phyloP scores from a whole-genome alignment of 2,888 invertebrate species.

The Celastrina argiolus region DNA sequence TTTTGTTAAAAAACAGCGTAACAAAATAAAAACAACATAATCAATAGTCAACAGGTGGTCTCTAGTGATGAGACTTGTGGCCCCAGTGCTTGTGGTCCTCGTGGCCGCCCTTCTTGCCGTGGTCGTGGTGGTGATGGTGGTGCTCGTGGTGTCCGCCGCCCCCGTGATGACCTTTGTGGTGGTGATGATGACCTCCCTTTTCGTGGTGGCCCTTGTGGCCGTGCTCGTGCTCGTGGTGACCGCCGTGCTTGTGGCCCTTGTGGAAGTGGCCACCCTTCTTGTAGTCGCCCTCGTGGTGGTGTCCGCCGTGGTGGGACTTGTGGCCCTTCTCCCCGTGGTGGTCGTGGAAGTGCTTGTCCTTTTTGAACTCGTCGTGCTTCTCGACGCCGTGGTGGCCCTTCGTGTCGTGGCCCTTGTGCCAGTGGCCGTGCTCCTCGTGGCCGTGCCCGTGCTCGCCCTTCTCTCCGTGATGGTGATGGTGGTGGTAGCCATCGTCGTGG shows the following conservation, averaged over 20 bases:
- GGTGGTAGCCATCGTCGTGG: slow-evolving; percentile 81
- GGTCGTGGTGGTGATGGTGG: slow-evolving; percentile 82
- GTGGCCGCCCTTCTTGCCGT: slow-evolving; percentile 88
- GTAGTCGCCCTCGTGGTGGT: slow-evolving; percentile 86
- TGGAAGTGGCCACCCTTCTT: slow-evolving; percentile 89
- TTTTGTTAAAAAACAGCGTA: slow-evolving; percentile 47
- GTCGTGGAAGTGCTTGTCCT: slow-evolving; percentile 90
- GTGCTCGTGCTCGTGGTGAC: slow-evolving; percentile 85
- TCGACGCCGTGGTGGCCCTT: slow-evolving; percentile 90
- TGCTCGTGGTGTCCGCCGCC: slow-evolving; percentile 87
- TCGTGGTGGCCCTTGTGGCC: slow-evolving; percentile 88
- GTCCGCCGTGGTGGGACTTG: slow-evolving; percentile 86
- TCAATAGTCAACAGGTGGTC: slow-evolving; percentile 52
- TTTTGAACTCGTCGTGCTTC: slow-evolving; percentile 89
- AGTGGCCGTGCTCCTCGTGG: slow-evolving; percentile 79
- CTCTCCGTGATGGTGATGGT: slow-evolving; percentile 80
- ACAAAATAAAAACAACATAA: slow-evolving; percentile 44
- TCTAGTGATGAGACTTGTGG: slow-evolving; percentile 74
- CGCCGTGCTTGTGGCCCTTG: slow-evolving; percentile 86
- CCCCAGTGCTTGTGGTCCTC: slow-evolving; percentile 89
- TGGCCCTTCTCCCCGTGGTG: slow-evolving; percentile 88
- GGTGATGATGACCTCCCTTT: slow-evolving; percentile 86
- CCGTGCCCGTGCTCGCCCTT: slow-evolving; percentile 80
- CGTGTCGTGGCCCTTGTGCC: slow-evolving; percentile 89
- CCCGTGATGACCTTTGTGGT: slow-evolving; percentile 87